A percentile compares a stretch with the other conserved stretches of the same genome.
These are phyloP conservation scores for Anser cygnoides DNA, from an alignment of 2,113 vertebrate species.

Conservation along the genomic window DNA sequence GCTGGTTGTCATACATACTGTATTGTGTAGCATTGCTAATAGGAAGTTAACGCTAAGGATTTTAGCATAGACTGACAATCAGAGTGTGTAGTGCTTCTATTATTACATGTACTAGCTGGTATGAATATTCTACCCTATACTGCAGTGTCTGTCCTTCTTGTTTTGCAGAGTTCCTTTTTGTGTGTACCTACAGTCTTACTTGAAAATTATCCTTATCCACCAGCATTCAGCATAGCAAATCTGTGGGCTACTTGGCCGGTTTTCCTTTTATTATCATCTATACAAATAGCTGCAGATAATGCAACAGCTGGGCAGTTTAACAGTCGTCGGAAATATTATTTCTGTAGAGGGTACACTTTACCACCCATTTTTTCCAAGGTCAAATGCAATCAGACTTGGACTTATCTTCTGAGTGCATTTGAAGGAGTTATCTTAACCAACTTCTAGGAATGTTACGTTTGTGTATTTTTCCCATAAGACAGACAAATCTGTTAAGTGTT, in stretches of 20 bases:
- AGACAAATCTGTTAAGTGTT: slow-evolving; percentile 40
- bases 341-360: neutral
- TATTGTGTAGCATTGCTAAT: rapidly evolving
- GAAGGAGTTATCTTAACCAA: slow-evolving; percentile 16
- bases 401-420: neutral
- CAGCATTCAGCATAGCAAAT: neutral
- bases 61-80: neutral
- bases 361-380: neutral
- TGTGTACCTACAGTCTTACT: neutral
- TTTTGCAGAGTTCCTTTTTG: neutral
- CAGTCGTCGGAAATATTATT: neutral
- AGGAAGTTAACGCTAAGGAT: neutral
- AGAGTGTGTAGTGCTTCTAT: neutral
- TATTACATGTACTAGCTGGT: neutral
- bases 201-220: neutral
- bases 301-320: neutral
- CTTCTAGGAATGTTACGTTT: slow-evolving; percentile 10
- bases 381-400: neutral
- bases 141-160: neutral
- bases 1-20: rapidly evolving
- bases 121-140: rapidly evolving
- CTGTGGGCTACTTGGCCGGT: neutral
- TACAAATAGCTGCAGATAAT: neutral
- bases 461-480: slow-evolving; percentile 5
- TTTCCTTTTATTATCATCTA: neutral